Evolutionary conservation across 1,140 invertebrate species (phyloP), one percentile per base, ranked within the genome.

Genomic region (Leguminivora glycinivorella): DNA sequence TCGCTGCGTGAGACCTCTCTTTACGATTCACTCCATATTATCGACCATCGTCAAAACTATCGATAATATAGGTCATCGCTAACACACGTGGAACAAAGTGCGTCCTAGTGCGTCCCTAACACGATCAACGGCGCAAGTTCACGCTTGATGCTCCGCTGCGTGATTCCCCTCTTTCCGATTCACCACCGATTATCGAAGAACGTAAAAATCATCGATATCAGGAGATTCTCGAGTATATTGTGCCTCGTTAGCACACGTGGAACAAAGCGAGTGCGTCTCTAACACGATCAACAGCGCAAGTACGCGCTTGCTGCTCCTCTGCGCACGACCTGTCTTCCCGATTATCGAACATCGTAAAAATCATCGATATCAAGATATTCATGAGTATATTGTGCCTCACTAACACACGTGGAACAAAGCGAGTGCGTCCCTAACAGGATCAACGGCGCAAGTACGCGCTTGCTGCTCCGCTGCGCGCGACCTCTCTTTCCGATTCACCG

Each of bases 251-350:
- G 38, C 24, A 17, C 31, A 56, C 52, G 31, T 60, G 26, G 63
- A 69, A 69, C 56, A 56, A 38, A 72, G 71, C 71, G 68, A 43
- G 63, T 69, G 71, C 68, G 60, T 72, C 71, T 69, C 76, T 82
- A 80, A 83, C 80, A 70, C 73, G 79, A 84, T 84, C 83, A 81
- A 70, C 76, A 52, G 56, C 77, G 75, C 78, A 77, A 77, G 75
- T 76, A 74, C 72, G 74, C 77, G 74, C 67, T 56, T 68, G 77
- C 77, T 68, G 77, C 77, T 75, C 43, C 69, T 71, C 12, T 70
- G 75, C 75, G 73, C 67, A 56, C 66, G 58, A n/a, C n/a, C n/a
- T n/a, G n/a, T n/a, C n/a, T n/a, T n/a, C n/a, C n/a, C n/a, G n/a
- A n/a, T n/a, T n/a, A n/a, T n/a, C n/a, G n/a, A n/a, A n/a, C 4